phyloP scores from a whole-genome alignment of 2,113 vertebrate genomes.

The Apeltes quadracus region DNA sequence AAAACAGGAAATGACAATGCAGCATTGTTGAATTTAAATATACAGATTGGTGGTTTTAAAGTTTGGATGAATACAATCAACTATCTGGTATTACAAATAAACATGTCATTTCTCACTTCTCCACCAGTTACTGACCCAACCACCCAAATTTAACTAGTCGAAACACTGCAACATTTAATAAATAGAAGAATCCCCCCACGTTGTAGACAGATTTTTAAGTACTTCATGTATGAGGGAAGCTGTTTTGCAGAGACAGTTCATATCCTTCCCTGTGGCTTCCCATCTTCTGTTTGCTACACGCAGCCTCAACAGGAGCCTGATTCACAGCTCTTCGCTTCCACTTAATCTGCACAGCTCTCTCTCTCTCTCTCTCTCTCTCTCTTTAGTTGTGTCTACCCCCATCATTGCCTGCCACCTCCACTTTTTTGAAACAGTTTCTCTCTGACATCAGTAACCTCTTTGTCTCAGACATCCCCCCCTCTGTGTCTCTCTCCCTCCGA shows the following conservation, averaged over 20 bases:
- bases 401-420: slow-evolving; percentile 30
- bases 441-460: slow-evolving; percentile 36
- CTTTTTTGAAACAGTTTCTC: slow-evolving; percentile 33
- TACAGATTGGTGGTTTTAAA: neutral
- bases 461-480: slow-evolving; percentile 13
- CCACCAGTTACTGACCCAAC: neutral
- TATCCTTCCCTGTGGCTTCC: slow-evolving; percentile 51
- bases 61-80: neutral
- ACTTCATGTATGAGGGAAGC: slow-evolving; percentile 6
- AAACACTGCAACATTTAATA: slow-evolving; percentile 15
- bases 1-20: too few relatives aligned
- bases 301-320: slow-evolving; percentile 50
- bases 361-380: slow-evolving; percentile 23
- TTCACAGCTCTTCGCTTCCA: slow-evolving; percentile 51
- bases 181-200: slow-evolving; percentile 10
- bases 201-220: slow-evolving; percentile 25
- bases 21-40: too few relatives aligned
- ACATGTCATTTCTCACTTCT: neutral
- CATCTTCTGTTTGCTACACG: slow-evolving; percentile 56
- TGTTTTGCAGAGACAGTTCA: slow-evolving; percentile 46
- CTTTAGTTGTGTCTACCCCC: slow-evolving; percentile 41
- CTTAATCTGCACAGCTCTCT: slow-evolving; percentile 57
- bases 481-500: slow-evolving; percentile 69
- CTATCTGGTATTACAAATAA: neutral
- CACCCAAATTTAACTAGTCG: neutral